These are phyloP conservation scores for Trichomalopsis sarcophagae DNA, from an alignment of 1,140 invertebrate species.

Conservation along the genomic window DNA sequence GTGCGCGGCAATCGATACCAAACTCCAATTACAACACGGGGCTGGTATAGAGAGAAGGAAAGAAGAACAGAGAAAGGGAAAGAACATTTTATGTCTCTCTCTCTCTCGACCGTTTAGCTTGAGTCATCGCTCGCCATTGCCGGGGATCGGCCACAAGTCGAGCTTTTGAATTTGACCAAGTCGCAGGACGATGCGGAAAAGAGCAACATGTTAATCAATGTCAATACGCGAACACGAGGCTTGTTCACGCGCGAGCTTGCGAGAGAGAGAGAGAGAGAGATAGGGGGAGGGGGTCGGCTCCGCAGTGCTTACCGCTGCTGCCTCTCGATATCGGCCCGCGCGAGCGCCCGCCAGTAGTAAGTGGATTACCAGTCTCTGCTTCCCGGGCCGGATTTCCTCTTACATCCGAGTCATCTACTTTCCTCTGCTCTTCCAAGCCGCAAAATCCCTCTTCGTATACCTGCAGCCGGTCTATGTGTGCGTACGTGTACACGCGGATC, in stretches of 20 bases:
- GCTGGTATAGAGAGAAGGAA: background rate
- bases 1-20: too few relatives aligned
- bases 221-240: constrained; percentile 26
- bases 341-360: constrained; percentile 26
- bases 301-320: background rate
- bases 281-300: background rate
- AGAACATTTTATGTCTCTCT: constrained; percentile 65
- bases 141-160: constrained; percentile 57
- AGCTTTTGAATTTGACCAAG: too few relatives aligned
- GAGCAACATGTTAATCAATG: constrained; percentile 53
- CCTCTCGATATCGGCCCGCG: constrained; percentile 32
- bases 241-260: background rate
- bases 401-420: constrained; percentile 49
- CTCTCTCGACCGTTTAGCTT: constrained; percentile 60
- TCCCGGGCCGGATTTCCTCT: constrained; percentile 42
- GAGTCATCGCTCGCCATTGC: constrained; percentile 65
- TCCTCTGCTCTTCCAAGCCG: constrained; percentile 8
- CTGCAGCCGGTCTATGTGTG: background rate
- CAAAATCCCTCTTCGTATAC: background rate
- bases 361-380: constrained; percentile 51
- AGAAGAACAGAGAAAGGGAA: constrained; percentile 59
- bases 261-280: background rate
- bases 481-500: background rate
- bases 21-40: too few relatives aligned
- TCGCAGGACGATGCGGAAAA: background rate